A percentile compares a stretch with the other conserved stretches of the same genome.
Conservation (phyloP, 2,797 vertebrate genomes). For the Alexandromys oeconomus region DNA sequence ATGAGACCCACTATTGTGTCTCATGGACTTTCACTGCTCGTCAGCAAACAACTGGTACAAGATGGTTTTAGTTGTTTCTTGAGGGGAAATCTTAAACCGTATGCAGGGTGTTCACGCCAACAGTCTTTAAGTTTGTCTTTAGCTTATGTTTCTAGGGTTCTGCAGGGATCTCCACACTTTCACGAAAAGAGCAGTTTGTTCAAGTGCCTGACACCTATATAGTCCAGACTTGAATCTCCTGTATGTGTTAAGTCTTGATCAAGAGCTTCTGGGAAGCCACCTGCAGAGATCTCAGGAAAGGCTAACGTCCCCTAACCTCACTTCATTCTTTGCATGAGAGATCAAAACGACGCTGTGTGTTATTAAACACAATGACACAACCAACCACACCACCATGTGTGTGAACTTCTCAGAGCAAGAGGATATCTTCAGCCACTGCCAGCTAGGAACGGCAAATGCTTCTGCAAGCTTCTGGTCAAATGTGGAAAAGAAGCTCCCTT, state of each 20-base stretch:
- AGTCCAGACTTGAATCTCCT: background rate
- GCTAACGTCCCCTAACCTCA: constrained; percentile 3
- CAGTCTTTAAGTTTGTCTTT: constrained; percentile 26
- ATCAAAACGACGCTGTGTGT: background rate
- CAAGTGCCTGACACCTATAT: background rate
- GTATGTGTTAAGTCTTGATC: background rate
- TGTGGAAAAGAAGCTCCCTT: background rate
- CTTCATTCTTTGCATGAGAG: constrained; percentile 32
- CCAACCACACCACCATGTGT: background rate
- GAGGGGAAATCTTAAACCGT: constrained; percentile 12
- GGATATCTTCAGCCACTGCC: background rate
- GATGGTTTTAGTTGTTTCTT: constrained; percentile 50
- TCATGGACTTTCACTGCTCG: background rate
- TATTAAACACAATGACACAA: background rate
- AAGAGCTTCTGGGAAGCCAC: constrained; percentile 20
- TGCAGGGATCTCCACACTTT: background rate
- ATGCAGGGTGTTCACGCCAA: background rate
- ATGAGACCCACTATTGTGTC: background rate
- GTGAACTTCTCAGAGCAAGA: constrained; percentile 19
- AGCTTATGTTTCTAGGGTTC: constrained; percentile 22
- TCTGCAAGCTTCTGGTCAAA: constrained; percentile 37
- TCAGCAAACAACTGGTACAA: background rate
- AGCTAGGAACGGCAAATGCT: background rate
- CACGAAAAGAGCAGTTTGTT: background rate
- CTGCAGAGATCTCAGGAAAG: background rate